Conservation (phyloP, 2,113 vertebrate species). For the Cinclus mexicanus region DNA sequence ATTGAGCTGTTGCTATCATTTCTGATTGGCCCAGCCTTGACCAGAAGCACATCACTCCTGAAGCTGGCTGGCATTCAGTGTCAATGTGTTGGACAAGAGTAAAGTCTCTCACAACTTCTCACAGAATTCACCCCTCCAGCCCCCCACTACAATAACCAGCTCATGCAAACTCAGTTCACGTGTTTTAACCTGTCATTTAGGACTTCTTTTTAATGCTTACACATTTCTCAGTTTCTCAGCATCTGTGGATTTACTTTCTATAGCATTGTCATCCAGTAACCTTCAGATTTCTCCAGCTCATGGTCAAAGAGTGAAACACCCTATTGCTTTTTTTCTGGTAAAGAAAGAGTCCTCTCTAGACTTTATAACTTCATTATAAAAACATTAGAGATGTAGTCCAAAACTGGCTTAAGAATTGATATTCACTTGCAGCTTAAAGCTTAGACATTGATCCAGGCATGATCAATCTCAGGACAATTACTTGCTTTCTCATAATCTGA, state of each 20-base stretch:
- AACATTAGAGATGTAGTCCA: not conserved
- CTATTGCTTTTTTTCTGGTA: not conserved
- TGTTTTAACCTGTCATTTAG: not conserved
- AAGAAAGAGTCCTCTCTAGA: not conserved
- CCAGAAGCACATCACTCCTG: not conserved
- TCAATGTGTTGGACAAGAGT: fast-evolving
- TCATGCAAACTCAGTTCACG: not conserved
- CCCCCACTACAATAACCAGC: not conserved
- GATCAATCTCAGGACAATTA: not conserved
- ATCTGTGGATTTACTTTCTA: not conserved
- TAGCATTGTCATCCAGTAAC: not conserved
- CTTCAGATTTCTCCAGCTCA: not conserved
- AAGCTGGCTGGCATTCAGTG: fast-evolving
- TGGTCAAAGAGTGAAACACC: not conserved
- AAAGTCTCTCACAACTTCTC: not conserved
- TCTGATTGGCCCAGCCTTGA: not conserved
- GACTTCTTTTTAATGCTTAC: not conserved
- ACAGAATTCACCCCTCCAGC: not conserved
- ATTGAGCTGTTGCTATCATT: not conserved
- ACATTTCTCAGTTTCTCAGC: not conserved
- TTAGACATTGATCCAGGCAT: not conserved
- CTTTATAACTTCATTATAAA: not conserved
- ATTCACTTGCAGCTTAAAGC: slow-evolving; percentile 1
- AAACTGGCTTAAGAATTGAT: not conserved
- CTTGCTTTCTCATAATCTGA: not conserved